phyloP scores from a whole-genome alignment of 2,888 invertebrate genomes.

The Apeira syringaria region DNA sequence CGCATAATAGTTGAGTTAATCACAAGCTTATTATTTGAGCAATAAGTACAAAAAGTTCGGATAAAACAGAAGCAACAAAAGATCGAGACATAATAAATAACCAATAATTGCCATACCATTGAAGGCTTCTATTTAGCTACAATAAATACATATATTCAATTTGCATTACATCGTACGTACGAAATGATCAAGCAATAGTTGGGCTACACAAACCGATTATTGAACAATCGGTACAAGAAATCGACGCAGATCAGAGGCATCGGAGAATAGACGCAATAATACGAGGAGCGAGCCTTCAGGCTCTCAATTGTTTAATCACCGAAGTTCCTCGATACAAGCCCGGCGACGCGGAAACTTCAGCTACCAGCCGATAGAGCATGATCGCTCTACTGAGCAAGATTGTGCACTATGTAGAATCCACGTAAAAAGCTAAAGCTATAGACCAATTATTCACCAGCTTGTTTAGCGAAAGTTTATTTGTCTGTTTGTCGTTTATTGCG shows the following conservation, averaged over 20 bases:
- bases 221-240: conserved; percentile 22
- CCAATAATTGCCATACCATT: no score
- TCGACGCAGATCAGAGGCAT: conserved; percentile 12
- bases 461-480: no score
- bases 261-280: conserved; percentile 49
- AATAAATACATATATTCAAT: no score
- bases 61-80: no score
- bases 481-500: no score
- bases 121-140: no score
- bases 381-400: conserved; percentile 49
- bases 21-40: no score
- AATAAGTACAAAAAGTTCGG: no score
- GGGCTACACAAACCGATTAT: conserved; percentile 25
- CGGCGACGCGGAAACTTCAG: conserved; percentile 61
- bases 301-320: conserved; percentile 65
- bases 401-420: conserved; percentile 1
- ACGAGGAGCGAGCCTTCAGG: conserved; percentile 14
- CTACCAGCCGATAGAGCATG: conserved; percentile 57
- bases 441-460: no score
- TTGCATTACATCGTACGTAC: not conserved
- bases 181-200: not conserved
- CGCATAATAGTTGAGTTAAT: no score
- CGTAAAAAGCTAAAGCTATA: no score
- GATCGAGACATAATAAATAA: no score
- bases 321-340: conserved; percentile 66